A percentile compares a stretch with the other conserved stretches of the same genome.
Evolutionary conservation across 2,888 invertebrate genomes (phyloP).

Genomic region (Polyommatus icarus): DNA sequence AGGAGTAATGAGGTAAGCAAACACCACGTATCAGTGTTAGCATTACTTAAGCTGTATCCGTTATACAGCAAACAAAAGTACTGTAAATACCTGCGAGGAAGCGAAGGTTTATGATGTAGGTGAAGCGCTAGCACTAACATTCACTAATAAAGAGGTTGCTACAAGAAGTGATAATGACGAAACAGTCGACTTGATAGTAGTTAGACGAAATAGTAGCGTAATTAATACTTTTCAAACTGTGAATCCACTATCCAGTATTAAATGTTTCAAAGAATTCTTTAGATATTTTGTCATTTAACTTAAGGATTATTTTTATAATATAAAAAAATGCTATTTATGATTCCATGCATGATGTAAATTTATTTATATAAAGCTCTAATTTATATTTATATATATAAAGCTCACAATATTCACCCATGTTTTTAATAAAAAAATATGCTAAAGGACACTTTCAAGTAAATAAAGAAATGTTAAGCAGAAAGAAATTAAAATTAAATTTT

Average conservation of each 20-base stretch:
- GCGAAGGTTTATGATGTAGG: conserved; percentile 18
- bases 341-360: background rate
- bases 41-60: conserved; percentile 46
- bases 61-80: conserved; percentile 46
- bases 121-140: background rate
- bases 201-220: background rate
- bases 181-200: background rate
- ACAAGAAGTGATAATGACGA: background rate
- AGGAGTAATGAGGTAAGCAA: conserved; percentile 48
- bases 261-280: background rate
- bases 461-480: conserved; percentile 18
- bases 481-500: conserved; percentile 26
- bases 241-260: too few relatives aligned
- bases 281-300: background rate
- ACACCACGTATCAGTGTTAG: conserved; percentile 53
- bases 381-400: too few relatives aligned
- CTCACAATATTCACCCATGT: background rate
- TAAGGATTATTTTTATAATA: too few relatives aligned
- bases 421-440: conserved; percentile 20
- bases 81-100: conserved; percentile 23
- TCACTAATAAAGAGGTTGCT: background rate
- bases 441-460: conserved; percentile 8
- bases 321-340: too few relatives aligned
- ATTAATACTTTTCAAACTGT: too few relatives aligned
- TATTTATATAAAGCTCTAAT: too few relatives aligned